Evolutionary conservation across 2,113 vertebrate genomes (phyloP), one percentile per base, ranked within the genome.

Genomic region (Cavia porcellus): DNA sequence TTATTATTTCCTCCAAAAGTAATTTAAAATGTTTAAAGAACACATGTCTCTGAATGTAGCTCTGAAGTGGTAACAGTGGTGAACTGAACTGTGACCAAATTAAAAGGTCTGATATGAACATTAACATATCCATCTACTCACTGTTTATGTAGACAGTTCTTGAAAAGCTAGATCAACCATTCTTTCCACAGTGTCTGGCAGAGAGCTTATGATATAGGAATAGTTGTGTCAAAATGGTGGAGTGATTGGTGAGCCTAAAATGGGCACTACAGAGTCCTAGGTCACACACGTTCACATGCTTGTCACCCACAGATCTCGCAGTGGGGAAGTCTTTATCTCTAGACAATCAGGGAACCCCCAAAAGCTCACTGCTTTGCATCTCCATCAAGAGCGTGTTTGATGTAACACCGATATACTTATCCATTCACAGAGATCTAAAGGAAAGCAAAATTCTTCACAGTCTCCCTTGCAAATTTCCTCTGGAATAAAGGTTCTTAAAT

Each of bases 391-490:
- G 20, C 1, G 55, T 79, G 12, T 75, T 32, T 52, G 64, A 92
- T 61, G 13, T 59, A 86, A 74, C 62, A 70, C 38, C 85, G 45
- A 77, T 68, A 30, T 6, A 68, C 90, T 93, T 93, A 94, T 89
- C 66, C 80, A 1, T 89, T 94, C 72, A 94, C 17, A 96, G 77
- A 95, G 77, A 57, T 85, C 52, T 80, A 42, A 97, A 90, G 35
- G 86, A 64, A 74, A 86, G 61, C 64, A 57, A 72, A 81, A 52
- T 52, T 52, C 86, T 92, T 94, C 50, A 89, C 28, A 66, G 15
- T 72, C 50, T 96, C 68, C 57, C 75, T 88, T 93, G 84, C 25
- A 95, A 95, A 72, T 96, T 77, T 90, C 45, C 95, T 94, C 79
- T 94, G 82, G 13, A 86, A 28, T 11, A 87, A 9, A 94, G 17